These are phyloP conservation scores for Panzeria rudis DNA, from an alignment of 2,888 invertebrate genomes.

Conservation along the genomic window DNA sequence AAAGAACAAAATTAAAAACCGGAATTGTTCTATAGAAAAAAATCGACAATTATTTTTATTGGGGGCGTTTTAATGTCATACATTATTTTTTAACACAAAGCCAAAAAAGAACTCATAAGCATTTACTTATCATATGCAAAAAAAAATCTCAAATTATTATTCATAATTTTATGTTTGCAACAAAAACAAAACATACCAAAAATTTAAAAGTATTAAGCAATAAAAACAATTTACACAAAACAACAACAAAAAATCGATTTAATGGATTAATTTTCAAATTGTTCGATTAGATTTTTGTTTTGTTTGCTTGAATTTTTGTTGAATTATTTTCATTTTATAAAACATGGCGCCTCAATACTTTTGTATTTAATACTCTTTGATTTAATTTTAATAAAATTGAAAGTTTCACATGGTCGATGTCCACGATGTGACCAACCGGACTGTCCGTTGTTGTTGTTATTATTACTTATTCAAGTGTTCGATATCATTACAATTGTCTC, in stretches of 20 bases:
- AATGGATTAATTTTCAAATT: slow-evolving; percentile 14
- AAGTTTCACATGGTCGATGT: slow-evolving; percentile 57
- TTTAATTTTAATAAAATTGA: slow-evolving; percentile 38
- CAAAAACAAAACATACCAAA: not conserved
- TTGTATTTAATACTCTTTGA: slow-evolving; percentile 21
- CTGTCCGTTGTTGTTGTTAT: slow-evolving; percentile 5
- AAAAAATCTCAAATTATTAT: slow-evolving; percentile 4
- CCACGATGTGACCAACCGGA: slow-evolving; percentile 6
- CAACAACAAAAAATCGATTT: slow-evolving; percentile 10
- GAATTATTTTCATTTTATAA: slow-evolving; percentile 19
- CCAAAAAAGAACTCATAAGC: slow-evolving; percentile 1
- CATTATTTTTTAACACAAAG: not conserved
- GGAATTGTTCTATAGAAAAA: not conserved
- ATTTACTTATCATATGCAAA: not conserved
- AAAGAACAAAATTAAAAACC: not conserved
- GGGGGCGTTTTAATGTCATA: slow-evolving; percentile 37
- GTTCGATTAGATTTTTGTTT: slow-evolving; percentile 7
- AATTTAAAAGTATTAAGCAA: not conserved
- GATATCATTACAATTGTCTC: slow-evolving; percentile 33
- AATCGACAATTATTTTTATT: not conserved
- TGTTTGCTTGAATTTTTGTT: not conserved
- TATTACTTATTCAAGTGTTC: slow-evolving; percentile 22
- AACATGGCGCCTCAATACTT: slow-evolving; percentile 39
- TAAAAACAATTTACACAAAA: slow-evolving; percentile 14
- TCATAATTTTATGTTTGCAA: not conserved